Evolutionary conservation across 2,888 invertebrate species (phyloP).

Genomic region (Heterodera filipjevi): DNA sequence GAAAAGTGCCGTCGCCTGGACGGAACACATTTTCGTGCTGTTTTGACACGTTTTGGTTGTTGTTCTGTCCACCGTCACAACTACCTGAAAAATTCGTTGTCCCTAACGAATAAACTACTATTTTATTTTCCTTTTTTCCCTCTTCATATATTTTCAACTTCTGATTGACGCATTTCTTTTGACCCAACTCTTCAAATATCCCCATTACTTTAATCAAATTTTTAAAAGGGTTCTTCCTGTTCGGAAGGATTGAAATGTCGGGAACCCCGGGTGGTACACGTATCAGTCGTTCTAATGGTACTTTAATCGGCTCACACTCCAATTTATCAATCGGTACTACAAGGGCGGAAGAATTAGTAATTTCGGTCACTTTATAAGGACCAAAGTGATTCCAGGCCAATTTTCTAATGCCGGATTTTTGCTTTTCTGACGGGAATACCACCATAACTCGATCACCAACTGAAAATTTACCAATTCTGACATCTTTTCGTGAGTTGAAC

Average conservation of each 20-base stretch:
- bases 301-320: not conserved
- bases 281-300: conserved; percentile 12
- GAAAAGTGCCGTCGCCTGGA: not conserved
- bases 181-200: not conserved
- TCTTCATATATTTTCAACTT: not conserved
- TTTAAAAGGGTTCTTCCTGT: conserved; percentile 10
- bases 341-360: conserved; percentile 19
- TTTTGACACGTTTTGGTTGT: not conserved
- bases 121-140: not conserved
- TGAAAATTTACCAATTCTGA: conserved; percentile 19
- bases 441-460: conserved; percentile 32
- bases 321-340: conserved; percentile 29
- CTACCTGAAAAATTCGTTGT: not conserved
- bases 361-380: conserved; percentile 26
- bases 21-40: not conserved
- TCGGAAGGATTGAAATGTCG: conserved; percentile 16
- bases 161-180: too few relatives aligned
- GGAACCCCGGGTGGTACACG: conserved; percentile 17
- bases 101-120: not conserved
- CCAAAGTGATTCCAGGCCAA: conserved; percentile 30
- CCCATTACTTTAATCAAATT: not conserved
- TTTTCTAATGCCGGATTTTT: conserved; percentile 20
- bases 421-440: conserved; percentile 2
- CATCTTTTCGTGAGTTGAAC: not conserved
- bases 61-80: not conserved